Base-by-base conservation (phyloP, 2,797 vertebrate genomes). In the Thunnus albacares region DNA sequence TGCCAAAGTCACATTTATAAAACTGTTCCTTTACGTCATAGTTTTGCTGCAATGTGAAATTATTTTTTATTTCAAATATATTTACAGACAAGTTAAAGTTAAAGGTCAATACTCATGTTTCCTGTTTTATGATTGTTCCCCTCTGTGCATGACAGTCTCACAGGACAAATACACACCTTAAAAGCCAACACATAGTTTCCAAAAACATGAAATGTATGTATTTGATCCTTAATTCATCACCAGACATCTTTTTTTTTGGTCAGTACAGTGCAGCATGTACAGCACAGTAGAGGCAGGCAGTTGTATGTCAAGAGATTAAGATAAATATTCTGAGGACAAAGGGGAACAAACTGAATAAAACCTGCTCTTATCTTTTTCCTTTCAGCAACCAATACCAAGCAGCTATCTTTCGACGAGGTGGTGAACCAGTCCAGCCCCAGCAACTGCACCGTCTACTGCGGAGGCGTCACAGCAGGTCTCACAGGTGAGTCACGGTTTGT, bases 401-500 rank as follows among this genome's bases (percentile, higher is more conserved):
- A 98, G 69, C 92, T 99, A 6, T 98, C 97, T 1, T 99, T 98
- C 7, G 98, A 99, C 6, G 98, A 99, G 59, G 98, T 99, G 85
- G 96, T 99, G 69, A 98, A 96, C 88, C 98, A 99, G 93, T 99
- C 98, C 71, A 99, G 98, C 89, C 97, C 96, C 14, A 98, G 97
- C 89, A 99, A 99, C 94, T 99, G 97, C 92, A 99, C 98, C 0
- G 98, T 99, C 3, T 99, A 99, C 93, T 99, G 98, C 20, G 98
- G 98, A 20, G 98, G 98, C 0, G 97, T 99, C 58, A 97, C 97
- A 12, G 96, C 95, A 0, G 97, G 98, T 2, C 96, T 99, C 72
- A 97, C 98, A 94, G 98, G 98, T 99, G 90, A 26, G 82, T 47
- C 66, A 0, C 0, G 3, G 22, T 20, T n/a, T 22, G 10, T 45